Conservation (phyloP, 2,113 vertebrate species). For the Carollia perspicillata region DNA sequence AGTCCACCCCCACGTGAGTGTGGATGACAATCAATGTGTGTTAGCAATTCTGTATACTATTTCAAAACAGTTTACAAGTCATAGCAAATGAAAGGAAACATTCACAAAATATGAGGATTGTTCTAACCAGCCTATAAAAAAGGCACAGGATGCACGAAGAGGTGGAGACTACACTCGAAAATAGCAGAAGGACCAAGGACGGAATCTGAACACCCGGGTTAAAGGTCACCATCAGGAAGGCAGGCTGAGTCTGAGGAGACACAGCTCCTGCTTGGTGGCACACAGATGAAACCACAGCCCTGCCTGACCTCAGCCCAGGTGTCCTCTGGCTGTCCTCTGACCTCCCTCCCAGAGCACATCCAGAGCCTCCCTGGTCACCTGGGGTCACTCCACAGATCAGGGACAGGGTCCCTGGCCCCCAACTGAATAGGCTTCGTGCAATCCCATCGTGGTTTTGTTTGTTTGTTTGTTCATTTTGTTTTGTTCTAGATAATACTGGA, state of each 20-base stretch:
- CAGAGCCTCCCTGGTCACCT: background rate
- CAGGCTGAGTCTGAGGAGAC: background rate
- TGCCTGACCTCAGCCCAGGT: too few species aligned
- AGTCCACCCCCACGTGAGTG: background rate
- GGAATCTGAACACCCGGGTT: background rate
- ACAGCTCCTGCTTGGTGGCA: background rate
- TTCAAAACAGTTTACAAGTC: background rate
- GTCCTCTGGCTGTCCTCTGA: background rate
- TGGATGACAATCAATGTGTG: background rate
- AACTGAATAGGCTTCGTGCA: background rate
- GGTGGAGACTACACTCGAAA: background rate
- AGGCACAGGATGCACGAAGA: background rate
- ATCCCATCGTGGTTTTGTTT: background rate
- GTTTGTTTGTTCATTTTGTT: background rate
- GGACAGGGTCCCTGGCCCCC: background rate
- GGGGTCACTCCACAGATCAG: background rate
- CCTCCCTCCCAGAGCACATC: background rate
- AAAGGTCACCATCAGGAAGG: background rate
- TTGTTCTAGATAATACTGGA: background rate
- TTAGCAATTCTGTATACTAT: background rate
- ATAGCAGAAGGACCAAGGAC: background rate
- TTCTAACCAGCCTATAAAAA: background rate
- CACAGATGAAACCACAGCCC: background rate
- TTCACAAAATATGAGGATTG: background rate
- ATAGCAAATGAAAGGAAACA: background rate